Evolutionary conservation across 2,888 invertebrate species (phyloP).

Genomic region (Altica lythri): DNA sequence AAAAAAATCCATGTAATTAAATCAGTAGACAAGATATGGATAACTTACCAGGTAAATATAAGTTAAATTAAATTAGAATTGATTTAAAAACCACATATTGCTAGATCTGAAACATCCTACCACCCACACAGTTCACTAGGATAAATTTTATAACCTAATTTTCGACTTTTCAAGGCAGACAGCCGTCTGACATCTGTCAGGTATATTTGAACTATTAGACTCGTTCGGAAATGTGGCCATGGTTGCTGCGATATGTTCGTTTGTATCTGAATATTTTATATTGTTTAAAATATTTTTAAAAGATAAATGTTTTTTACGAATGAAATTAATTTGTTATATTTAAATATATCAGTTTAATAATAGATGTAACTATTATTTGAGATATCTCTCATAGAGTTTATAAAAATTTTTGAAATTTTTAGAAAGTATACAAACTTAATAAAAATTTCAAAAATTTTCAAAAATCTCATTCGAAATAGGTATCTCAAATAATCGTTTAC

Average conservation of each 20-base stretch:
- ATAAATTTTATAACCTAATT: conserved; percentile 21
- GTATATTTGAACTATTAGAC: background rate
- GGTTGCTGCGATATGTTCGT: background rate
- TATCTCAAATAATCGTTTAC: no score
- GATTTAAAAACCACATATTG: conserved; percentile 23
- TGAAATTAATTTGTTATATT: no score
- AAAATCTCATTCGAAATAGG: no score
- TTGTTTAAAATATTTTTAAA: no score
- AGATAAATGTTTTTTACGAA: no score
- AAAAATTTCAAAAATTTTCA: no score
- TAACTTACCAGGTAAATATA: conserved; percentile 12
- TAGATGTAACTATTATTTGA: no score
- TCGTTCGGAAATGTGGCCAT: background rate
- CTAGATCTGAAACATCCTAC: conserved; percentile 20
- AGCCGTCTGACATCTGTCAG: conserved; percentile 7
- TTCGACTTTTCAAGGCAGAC: conserved; percentile 10
- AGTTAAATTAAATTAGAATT: conserved; percentile 28
- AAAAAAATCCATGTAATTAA: conserved; percentile 10
- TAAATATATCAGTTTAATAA: no score
- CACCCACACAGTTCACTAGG: conserved; percentile 21
- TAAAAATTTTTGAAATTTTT: no score
- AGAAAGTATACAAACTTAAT: no score
- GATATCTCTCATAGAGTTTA: no score
- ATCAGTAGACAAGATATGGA: background rate
- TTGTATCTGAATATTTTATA: no score